phyloP scores from a whole-genome alignment of 2,113 vertebrate genomes.

The Podarcis muralis region DNA sequence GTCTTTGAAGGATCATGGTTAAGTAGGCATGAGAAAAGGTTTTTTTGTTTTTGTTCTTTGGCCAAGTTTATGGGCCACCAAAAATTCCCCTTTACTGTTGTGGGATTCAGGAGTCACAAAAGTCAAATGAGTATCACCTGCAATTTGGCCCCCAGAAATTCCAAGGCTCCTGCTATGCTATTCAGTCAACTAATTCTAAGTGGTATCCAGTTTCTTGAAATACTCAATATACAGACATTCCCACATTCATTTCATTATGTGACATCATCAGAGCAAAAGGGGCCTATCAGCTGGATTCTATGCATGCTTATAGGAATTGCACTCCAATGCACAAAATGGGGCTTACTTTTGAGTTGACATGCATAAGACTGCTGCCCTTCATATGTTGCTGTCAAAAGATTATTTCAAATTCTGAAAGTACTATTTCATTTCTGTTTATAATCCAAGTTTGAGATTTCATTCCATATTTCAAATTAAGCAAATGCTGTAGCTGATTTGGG shows the following conservation, averaged over 20 bases:
- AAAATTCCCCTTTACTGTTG: too few relatives aligned
- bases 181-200: background rate
- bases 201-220: background rate
- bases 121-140: background rate
- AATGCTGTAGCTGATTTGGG: background rate
- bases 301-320: background rate
- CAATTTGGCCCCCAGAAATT: background rate
- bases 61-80: background rate
- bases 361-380: background rate
- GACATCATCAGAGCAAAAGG: background rate
- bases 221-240: too few relatives aligned
- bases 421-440: background rate
- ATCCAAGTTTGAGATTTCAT: background rate
- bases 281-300: background rate
- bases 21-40: too few relatives aligned
- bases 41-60: background rate
- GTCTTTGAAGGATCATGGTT: background rate
- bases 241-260: background rate
- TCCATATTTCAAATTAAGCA: too few relatives aligned
- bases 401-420: background rate
- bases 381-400: background rate
- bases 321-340: too few relatives aligned
- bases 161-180: background rate
- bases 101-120: background rate
- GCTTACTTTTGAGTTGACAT: too few relatives aligned